phyloP scores from a whole-genome alignment of 2,888 invertebrate genomes.

The Drosophila multiciliata region DNA sequence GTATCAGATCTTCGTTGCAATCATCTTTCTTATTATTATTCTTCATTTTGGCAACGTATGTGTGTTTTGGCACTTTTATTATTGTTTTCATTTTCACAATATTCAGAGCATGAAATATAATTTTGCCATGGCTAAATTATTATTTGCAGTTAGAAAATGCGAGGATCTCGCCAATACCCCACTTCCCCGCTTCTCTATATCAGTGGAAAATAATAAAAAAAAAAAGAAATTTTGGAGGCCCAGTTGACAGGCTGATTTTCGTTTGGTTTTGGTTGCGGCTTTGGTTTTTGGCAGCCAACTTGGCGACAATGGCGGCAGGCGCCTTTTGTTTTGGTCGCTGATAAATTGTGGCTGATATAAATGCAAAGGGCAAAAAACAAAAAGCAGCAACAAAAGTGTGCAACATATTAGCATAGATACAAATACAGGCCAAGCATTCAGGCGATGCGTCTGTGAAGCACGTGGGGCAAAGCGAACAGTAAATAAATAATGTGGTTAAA shows the following conservation, averaged over 20 bases:
- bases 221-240: slow-evolving; percentile 28
- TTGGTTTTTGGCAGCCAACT: slow-evolving; percentile 78
- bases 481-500: slow-evolving; percentile 81
- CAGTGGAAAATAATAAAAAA: slow-evolving; percentile 47
- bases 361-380: slow-evolving; percentile 65
- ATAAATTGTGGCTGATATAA: slow-evolving; percentile 81
- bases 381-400: slow-evolving; percentile 61
- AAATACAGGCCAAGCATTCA: slow-evolving; percentile 28
- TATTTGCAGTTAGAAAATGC: slow-evolving; percentile 76
- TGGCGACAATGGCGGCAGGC: slow-evolving; percentile 71
- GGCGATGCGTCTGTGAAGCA: slow-evolving; percentile 15
- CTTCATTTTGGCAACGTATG: slow-evolving; percentile 10
- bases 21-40: slow-evolving; percentile 12
- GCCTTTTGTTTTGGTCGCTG: slow-evolving; percentile 79
- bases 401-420: slow-evolving; percentile 70
- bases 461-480: slow-evolving; percentile 60
- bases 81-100: slow-evolving; percentile 64
- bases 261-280: slow-evolving; percentile 64
- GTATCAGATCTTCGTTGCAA: slow-evolving; percentile 2
- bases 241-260: slow-evolving; percentile 59
- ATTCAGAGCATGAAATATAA: slow-evolving; percentile 79
- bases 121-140: slow-evolving; percentile 68
- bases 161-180: slow-evolving; percentile 25
- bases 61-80: slow-evolving; percentile 56
- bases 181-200: not conserved